A percentile compares a stretch with the other conserved stretches of the same genome.
These are phyloP conservation scores for Bembecia ichneumoniformis DNA, from an alignment of 2,888 invertebrate species.

Conservation along the genomic window DNA sequence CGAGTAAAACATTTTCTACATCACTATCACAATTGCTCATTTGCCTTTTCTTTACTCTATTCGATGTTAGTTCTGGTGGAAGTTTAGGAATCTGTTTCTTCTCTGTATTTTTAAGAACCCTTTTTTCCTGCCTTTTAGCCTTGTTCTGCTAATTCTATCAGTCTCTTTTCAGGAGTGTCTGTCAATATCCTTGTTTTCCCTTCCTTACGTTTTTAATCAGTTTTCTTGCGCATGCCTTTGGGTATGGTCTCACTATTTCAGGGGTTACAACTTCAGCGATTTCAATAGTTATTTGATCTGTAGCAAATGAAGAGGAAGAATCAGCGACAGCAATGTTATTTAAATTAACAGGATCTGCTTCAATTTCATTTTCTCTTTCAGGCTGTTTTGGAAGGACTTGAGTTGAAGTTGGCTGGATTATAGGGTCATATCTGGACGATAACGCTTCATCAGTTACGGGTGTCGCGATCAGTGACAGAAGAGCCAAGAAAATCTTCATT, in stretches of 20 bases:
- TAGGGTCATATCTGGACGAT: constrained; percentile 3
- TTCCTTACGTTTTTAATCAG: constrained; percentile 8
- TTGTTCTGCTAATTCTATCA: constrained; percentile 10
- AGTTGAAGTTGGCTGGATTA: constrained; percentile 4
- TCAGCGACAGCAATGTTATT: neutral
- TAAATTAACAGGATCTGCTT: constrained; percentile 1
- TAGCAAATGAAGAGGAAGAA: neutral
- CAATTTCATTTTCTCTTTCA: neutral
- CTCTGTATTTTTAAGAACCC: neutral
- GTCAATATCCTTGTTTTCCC: constrained; percentile 14
- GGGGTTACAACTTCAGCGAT: constrained; percentile 4
- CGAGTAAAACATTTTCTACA: neutral
- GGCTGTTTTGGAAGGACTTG: constrained; percentile 5
- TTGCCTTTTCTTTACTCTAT: neutral
- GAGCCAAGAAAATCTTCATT: constrained; percentile 13
- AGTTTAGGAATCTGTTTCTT: neutral
- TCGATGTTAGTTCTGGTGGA: neutral
- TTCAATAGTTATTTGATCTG: neutral
- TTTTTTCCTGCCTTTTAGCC: constrained; percentile 4
- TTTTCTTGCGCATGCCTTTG: constrained; percentile 11
- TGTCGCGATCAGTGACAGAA: constrained; percentile 12
- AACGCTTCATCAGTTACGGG: neutral
- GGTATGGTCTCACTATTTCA: constrained; percentile 13
- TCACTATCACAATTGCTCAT: neutral
- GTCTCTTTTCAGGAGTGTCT: constrained; percentile 10